Evolutionary conservation across 2,888 invertebrate species (phyloP), one percentile per base, ranked within the genome.

Genomic region (Pandemis heparana): DNA sequence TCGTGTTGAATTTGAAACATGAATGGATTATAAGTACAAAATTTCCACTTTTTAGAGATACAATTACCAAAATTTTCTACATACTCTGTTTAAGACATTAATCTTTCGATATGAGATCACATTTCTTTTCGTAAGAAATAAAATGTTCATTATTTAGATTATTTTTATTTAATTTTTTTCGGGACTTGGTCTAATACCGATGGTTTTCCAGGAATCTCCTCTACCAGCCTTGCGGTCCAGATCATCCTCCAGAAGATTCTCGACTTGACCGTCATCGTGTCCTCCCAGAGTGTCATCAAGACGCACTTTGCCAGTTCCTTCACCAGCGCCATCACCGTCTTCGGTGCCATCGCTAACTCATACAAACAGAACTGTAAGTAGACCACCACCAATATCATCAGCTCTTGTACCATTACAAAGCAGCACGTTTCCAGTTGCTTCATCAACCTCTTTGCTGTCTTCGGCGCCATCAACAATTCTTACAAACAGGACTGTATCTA

Each of bases 341-440:
- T 60, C 10, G 56, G 67, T 23, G 14, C n/a, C 16, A 23, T 68
- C n/a, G n/a, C 46, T n/a, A 68, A 68, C 67, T 68, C 67, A 5
- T 59, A 60, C 43, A 59, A 56, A 1, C 23, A 46, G 10, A 43
- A 43, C 56, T 68, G 67, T 68, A 23, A 32, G 23, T 32, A 32
- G 14, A 32, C 0, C 63, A 46, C 46, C 14, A 39, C 8, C 23
- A 46, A 46, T 9, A 63, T 43, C 43, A 14, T 63, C 46, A 32
- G 18, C 46, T 10, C 46, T 5, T 5, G 3, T 1, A 18, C 53
- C 56, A 43, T 68, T 59, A 68, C 43, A 3, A 60, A 60, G 46
- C 8, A n/a, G 0, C 23, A 56, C 32, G 0, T 43, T 9, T n/a
- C 43, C 9, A 46, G 0, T 1, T 12, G 8, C 43, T 46, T 59